Base-by-base conservation (phyloP, 2,888 invertebrate species). In the Cremastobaeus sp. region DNA sequence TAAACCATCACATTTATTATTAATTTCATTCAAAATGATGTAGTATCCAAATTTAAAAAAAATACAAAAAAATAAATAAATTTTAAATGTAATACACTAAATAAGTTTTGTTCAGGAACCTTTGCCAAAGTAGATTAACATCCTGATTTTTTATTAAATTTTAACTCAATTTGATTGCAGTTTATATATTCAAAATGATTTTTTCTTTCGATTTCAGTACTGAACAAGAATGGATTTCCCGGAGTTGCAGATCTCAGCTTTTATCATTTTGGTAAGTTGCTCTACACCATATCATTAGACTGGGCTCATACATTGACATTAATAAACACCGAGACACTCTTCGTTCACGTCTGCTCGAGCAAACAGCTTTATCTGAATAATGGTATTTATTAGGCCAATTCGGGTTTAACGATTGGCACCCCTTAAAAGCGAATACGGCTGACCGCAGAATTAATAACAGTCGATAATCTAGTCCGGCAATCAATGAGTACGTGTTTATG, bases 401-500 rank as follows among this genome's bases (percentile, higher is more conserved):
- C 43, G 70, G 65, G 54, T 69, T 74, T 74, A 74, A 74, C 60
- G 70, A 65, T 70, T 74, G 69, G 60, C 74, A 74, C 70, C 74
- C 60, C 55, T 74, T 74, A 64, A 59, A 65, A 65, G 45, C 52
- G 60, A 64, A 68, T 76, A 80, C 80, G 80, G 81, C 79, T 79
- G 81, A 78, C 80, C 79, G 80, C 79, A 78, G 78, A 78, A 83
- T 81, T 82, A 82, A 84, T 84, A 82, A 82, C 81, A 78, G 77
- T 75, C 48, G 76, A 74, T 79, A 83, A 84, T 85, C 85, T 80
- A 80, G 80, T 74, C 78, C 74, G 77, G 83, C 83, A 83, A 85
- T 84, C 84, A 83, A 84, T 83, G 84, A 83, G 84, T 82, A 81
- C 84, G 83, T 84, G 85, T 85, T 84, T 84, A 85, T 85, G 84